Evolutionary conservation across 2,797 vertebrate species (phyloP).

Genomic region (Spinus pinus): DNA sequence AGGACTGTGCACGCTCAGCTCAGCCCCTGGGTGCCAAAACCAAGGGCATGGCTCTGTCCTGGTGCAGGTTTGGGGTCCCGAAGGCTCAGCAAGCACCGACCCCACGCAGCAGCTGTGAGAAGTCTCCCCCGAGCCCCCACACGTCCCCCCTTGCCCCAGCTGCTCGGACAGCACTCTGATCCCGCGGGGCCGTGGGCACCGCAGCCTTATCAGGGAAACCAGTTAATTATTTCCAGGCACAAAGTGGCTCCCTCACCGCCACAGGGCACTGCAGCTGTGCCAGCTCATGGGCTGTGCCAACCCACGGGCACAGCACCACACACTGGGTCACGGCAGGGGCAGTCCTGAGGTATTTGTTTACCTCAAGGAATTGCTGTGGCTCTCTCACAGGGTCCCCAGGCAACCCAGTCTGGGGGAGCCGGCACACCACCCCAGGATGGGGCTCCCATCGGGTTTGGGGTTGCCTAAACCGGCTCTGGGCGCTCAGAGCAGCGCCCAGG

Average conservation of each 20-base stretch:
- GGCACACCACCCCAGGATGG: fast-evolving
- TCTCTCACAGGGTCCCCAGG: fast-evolving
- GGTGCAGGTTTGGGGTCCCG: fast-evolving
- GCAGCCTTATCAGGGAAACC: not conserved
- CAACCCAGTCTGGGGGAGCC: fast-evolving
- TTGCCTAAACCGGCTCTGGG: not conserved
- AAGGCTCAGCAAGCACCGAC: not conserved
- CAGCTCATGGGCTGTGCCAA: not conserved
- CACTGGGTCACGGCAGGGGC: fast-evolving
- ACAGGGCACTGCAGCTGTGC: not conserved
- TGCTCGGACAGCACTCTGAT: fast-evolving
- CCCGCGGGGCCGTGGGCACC: not conserved
- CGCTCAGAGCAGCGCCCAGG: not conserved
- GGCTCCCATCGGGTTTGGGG: not conserved
- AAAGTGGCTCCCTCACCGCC: fast-evolving
- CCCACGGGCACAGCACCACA: not conserved
- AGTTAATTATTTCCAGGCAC: slow-evolving; percentile 41
- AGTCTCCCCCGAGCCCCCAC: fast-evolving
- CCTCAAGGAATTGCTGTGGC: not conserved
- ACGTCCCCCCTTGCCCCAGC: fast-evolving
- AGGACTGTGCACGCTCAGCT: not conserved
- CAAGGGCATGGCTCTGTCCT: not conserved
- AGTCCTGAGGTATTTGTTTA: fast-evolving
- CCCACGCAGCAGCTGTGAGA: fast-evolving
- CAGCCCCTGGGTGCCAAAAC: not conserved